A percentile compares a stretch with the other conserved stretches of the same genome.
phyloP scores from a whole-genome alignment of 2,113 vertebrate genomes.

The Otolemur garnettii region DNA sequence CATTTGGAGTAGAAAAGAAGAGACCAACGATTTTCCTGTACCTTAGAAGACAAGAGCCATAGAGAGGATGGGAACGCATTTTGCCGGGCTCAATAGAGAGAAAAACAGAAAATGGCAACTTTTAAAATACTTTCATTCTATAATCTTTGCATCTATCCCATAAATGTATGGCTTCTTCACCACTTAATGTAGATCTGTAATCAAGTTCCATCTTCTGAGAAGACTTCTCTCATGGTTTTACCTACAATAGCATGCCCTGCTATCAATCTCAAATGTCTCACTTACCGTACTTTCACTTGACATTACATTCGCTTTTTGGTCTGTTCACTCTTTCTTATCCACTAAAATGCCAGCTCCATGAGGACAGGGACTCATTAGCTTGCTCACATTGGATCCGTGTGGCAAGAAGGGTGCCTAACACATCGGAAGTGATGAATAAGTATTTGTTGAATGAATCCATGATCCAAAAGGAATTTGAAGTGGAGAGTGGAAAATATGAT shows the following conservation, averaged over 20 bases:
- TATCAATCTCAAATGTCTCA: neutral
- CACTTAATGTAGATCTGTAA: neutral
- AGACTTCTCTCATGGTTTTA: neutral
- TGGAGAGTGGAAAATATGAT: neutral
- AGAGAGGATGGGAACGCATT: neutral
- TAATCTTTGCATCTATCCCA: neutral
- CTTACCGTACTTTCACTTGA: neutral
- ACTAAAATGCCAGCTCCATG: neutral
- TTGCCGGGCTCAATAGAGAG: neutral
- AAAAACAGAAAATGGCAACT: neutral
- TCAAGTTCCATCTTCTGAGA: neutral
- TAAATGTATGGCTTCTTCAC: neutral
- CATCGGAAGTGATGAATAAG: neutral
- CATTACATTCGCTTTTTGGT: neutral
- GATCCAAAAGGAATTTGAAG: constrained; percentile 1
- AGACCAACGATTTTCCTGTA: neutral
- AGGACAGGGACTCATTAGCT: neutral
- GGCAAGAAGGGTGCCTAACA: neutral
- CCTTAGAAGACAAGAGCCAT: neutral
- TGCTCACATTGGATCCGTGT: neutral
- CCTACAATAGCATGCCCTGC: neutral
- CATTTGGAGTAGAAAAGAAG: neutral
- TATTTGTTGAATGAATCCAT: constrained; percentile 26
- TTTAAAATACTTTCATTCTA: neutral
- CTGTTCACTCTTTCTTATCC: neutral